A percentile compares a stretch with the other conserved stretches of the same genome.
Evolutionary conservation across 2,888 invertebrate species (phyloP).

Genomic region (Cylindroiulus punctatus): DNA sequence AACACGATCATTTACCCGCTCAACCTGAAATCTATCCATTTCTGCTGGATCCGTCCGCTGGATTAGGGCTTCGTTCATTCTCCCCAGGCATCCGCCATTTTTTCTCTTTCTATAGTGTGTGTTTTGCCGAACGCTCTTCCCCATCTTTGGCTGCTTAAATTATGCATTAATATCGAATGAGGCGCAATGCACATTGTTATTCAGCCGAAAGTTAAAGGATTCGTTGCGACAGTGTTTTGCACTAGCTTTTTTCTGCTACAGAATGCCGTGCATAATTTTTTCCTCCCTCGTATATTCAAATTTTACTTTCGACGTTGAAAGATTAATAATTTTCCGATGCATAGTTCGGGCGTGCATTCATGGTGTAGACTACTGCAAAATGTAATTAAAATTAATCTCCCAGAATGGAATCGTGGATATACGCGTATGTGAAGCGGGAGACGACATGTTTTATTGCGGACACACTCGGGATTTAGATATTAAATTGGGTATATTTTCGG

Average conservation of each 20-base stretch:
- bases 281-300: background rate
- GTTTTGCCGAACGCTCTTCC: background rate
- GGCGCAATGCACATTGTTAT: constrained; percentile 46
- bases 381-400: constrained; percentile 9
- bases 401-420: background rate
- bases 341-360: background rate
- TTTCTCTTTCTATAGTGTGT: background rate
- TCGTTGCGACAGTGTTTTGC: constrained; percentile 48
- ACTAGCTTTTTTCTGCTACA: background rate
- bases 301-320: constrained; percentile 27
- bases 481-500: background rate
- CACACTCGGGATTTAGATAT: background rate
- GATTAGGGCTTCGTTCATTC: background rate
- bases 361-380: background rate
- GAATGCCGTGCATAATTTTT: constrained; percentile 14
- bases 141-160: constrained; percentile 38
- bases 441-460: background rate
- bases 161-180: constrained; percentile 44
- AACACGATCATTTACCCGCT: constrained; percentile 47
- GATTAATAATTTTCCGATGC: constrained; percentile 16
- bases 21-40: constrained; percentile 35
- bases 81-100: background rate
- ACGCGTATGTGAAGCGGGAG: background rate
- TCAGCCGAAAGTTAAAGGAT: constrained; percentile 50
- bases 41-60: background rate